Evolutionary conservation across 2,113 vertebrate species (phyloP).

Genomic region (Gymnogyps californianus): DNA sequence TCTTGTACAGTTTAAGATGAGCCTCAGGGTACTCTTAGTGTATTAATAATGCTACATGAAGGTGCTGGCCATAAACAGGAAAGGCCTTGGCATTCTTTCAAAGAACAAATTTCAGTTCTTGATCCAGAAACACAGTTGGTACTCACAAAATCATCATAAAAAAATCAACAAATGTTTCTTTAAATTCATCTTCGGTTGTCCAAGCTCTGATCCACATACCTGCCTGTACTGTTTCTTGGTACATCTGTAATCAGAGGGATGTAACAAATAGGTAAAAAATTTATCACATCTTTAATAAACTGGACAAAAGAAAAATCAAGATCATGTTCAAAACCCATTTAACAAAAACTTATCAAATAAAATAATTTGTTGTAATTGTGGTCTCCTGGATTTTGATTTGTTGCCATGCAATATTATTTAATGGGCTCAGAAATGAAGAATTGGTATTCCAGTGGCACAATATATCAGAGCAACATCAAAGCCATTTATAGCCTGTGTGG

Average conservation of each 20-base stretch:
- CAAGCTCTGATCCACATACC: neutral
- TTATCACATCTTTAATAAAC: neutral
- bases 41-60: neutral
- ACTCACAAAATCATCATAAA: neutral
- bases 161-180: neutral
- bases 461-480: constrained; percentile 26
- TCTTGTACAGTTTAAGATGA: neutral
- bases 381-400: constrained; percentile 10
- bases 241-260: neutral
- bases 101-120: neutral
- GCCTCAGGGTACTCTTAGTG: neutral
- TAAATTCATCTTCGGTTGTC: neutral
- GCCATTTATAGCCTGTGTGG: neutral
- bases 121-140: neutral
- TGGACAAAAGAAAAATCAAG: neutral
- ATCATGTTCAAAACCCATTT: constrained; percentile 1
- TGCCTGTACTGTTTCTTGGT: neutral
- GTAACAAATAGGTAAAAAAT: neutral
- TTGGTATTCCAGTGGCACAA: neutral
- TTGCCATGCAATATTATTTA: constrained; percentile 17
- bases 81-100: neutral
- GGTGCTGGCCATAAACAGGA: neutral
- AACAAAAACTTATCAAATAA: neutral
- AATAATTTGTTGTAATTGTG: constrained; percentile 17
- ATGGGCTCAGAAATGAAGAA: constrained; percentile 15